Percentiles rank a stretch among this genome's conserved stretches.
Conservation (phyloP, 2,797 vertebrate species). For the Falco peregrinus region DNA sequence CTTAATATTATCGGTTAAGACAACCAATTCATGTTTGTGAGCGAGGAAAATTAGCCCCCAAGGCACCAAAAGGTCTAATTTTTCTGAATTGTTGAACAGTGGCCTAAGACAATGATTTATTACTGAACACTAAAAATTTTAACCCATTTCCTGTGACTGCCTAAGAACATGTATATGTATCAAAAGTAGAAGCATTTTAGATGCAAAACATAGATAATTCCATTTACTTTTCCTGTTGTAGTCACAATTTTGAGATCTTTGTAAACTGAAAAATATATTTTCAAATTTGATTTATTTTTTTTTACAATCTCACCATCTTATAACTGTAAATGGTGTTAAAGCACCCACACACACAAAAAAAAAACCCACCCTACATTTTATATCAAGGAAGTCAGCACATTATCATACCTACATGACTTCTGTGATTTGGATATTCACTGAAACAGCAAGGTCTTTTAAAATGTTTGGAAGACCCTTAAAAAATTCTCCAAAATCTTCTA, state of each 20-base stretch:
- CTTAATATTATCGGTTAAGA: not conserved
- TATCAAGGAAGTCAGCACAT: not conserved
- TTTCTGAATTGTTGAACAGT: not conserved
- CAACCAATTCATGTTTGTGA: not conserved
- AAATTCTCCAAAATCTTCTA: not conserved
- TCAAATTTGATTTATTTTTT: not conserved
- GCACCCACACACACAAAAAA: not conserved
- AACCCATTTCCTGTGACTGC: not conserved
- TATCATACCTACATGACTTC: not conserved
- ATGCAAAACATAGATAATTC: not conserved
- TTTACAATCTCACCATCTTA: not conserved
- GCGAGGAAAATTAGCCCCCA: not conserved
- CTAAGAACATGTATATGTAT: not conserved
- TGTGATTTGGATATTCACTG: not conserved
- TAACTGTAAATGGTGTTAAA: not conserved
- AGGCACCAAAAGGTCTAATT: not conserved
- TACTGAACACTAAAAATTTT: not conserved
- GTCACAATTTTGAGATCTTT: not conserved
- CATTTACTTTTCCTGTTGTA: not conserved
- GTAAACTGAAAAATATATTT: not conserved
- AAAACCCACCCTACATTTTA: not conserved
- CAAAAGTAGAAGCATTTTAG: not conserved
- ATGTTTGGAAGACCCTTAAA: not conserved
- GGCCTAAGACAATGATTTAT: not conserved
- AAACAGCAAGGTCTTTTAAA: not conserved